Evolutionary conservation across 2,113 vertebrate species (phyloP).

Genomic region (Catharus minimus): DNA sequence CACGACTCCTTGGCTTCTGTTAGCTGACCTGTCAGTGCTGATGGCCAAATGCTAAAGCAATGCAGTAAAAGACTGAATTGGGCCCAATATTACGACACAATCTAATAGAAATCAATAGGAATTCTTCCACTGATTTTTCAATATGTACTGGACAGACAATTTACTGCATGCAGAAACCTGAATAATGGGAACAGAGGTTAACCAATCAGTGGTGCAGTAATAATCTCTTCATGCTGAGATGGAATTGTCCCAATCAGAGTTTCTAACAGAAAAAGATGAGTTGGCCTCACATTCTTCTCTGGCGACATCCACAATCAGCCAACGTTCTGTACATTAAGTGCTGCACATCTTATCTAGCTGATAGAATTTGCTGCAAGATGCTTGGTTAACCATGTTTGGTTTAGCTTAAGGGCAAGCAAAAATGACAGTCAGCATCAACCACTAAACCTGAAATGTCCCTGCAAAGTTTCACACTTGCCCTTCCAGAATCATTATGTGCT

Average conservation of each 20-base stretch:
- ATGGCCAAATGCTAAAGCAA: not conserved
- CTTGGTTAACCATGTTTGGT: constrained; percentile 10
- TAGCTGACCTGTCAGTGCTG: not conserved
- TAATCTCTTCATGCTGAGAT: not conserved
- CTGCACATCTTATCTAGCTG: constrained; percentile 46
- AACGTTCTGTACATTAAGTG: not conserved
- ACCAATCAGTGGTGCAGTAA: not conserved
- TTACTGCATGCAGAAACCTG: not conserved
- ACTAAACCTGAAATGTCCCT: not conserved
- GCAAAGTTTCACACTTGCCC: not conserved
- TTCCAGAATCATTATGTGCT: not conserved
- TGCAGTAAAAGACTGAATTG: not conserved
- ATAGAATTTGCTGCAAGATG: not conserved
- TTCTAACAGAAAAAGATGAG: constrained; percentile 23
- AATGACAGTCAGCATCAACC: not conserved
- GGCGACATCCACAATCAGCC: constrained; percentile 18
- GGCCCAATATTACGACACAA: not conserved
- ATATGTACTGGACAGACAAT: not conserved
- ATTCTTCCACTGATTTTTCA: not conserved
- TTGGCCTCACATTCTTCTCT: constrained; percentile 8
- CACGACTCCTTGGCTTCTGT: not conserved
- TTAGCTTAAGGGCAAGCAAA: constrained; percentile 23
- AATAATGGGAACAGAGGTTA: constrained; percentile 10
- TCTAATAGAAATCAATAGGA: not conserved
- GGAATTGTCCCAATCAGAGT: not conserved